Evolutionary conservation across 2,113 vertebrate species (phyloP).

Genomic region (Marcusenius ussheri): DNA sequence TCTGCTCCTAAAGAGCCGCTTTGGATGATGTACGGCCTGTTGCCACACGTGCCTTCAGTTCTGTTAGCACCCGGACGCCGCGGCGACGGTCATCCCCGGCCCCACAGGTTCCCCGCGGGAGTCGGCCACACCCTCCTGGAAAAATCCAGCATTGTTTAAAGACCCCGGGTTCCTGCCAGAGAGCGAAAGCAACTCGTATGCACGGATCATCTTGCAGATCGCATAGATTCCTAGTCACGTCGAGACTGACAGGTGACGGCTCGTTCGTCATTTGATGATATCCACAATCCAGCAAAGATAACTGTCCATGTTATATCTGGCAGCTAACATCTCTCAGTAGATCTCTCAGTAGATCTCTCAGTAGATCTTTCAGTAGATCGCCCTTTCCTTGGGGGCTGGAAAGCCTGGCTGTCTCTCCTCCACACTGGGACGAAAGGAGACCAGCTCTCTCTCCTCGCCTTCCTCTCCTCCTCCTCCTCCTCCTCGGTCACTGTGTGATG

Average conservation of each 20-base stretch:
- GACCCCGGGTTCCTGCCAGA: neutral
- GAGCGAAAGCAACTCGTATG: neutral
- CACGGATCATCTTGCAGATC: neutral
- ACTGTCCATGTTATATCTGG: neutral
- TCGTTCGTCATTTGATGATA: neutral
- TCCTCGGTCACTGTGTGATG: slow-evolving; percentile 27
- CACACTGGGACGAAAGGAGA: neutral
- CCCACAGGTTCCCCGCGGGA: neutral
- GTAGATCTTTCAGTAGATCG: neutral
- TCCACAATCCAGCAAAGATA: neutral
- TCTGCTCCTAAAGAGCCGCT: slow-evolving; percentile 69
- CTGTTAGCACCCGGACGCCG: slow-evolving; percentile 33
- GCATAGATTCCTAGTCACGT: neutral
- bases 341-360: neutral
- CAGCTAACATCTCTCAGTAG: neutral
- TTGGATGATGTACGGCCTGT: slow-evolving; percentile 70
- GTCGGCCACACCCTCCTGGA: neutral
- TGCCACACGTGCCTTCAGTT: slow-evolving; percentile 60
- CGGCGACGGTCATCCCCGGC: neutral
- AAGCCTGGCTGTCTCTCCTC: neutral
- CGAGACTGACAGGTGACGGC: neutral
- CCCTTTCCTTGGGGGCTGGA: neutral
- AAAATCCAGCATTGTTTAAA: neutral
- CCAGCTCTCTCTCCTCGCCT: neutral
- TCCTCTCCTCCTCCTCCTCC: slow-evolving; percentile 8